phyloP scores from a whole-genome alignment of 2,888 invertebrate species.

The Tanytarsus gracilentus region DNA sequence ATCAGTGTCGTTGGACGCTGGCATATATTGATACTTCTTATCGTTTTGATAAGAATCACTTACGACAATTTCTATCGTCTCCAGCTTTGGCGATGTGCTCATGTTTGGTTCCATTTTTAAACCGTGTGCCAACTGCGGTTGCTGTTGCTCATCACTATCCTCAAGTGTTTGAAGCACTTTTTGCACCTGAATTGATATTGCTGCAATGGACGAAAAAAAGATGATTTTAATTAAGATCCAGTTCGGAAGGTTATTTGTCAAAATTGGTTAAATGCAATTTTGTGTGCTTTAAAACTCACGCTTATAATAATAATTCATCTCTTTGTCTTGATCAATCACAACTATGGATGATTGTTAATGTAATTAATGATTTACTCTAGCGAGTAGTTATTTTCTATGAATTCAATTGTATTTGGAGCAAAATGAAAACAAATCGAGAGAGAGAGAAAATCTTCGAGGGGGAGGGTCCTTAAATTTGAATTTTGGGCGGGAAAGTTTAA shows the following conservation, averaged over 20 bases:
- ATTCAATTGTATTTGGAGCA: no score
- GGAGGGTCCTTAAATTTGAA: no score
- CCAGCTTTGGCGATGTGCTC: conserved; percentile 44
- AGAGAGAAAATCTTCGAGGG: no score
- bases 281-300: neutral
- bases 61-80: conserved; percentile 31
- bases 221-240: neutral
- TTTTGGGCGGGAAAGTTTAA: no score
- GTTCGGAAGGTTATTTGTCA: neutral
- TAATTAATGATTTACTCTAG: no score
- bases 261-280: neutral
- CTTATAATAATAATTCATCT: no score
- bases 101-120: conserved; percentile 44
- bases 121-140: conserved; percentile 40
- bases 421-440: no score
- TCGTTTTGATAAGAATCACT: neutral
- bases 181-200: conserved; percentile 45
- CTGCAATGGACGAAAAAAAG: conserved; percentile 31
- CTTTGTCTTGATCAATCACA: no score
- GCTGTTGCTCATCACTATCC: conserved; percentile 43
- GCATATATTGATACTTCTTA: neutral
- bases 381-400: no score
- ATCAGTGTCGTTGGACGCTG: neutral
- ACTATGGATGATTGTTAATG: no score
- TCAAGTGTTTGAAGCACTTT: conserved; percentile 45